Evolutionary conservation across 1,140 invertebrate genomes (phyloP).

Genomic region (Akabosia matsudoensis): DNA sequence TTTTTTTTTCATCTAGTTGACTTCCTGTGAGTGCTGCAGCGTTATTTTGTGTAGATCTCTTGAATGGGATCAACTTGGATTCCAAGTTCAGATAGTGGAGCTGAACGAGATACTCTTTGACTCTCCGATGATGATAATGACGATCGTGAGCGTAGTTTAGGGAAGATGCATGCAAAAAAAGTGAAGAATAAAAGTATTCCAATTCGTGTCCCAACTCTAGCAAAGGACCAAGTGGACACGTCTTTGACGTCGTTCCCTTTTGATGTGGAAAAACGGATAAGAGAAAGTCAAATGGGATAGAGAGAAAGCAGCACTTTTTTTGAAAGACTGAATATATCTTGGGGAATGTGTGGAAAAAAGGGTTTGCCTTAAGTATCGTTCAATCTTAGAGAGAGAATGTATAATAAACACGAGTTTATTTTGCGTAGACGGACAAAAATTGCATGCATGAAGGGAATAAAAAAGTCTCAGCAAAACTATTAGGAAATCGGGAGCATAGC

Average conservation of each 20-base stretch:
- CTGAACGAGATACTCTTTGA: not conserved
- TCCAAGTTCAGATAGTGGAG: not conserved
- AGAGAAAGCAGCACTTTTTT: not conserved
- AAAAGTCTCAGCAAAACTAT: too few relatives aligned
- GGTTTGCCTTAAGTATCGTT: too few relatives aligned
- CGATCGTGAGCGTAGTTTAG: not conserved
- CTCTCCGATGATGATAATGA: not conserved
- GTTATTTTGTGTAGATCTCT: not conserved
- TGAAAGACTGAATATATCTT: too few relatives aligned
- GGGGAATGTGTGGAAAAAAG: too few relatives aligned
- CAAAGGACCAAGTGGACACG: slow-evolving; percentile 34
- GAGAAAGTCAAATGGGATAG: slow-evolving; percentile 12
- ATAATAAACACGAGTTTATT: too few relatives aligned
- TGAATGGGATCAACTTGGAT: slow-evolving; percentile 43
- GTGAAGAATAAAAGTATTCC: slow-evolving; percentile 22
- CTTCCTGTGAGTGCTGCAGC: too few relatives aligned
- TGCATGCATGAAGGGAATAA: too few relatives aligned
- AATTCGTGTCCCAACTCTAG: too few relatives aligned
- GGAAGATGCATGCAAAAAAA: not conserved
- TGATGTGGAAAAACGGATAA: not conserved
- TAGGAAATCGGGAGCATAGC: too few relatives aligned
- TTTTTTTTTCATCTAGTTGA: too few relatives aligned
- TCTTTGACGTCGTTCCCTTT: slow-evolving; percentile 29
- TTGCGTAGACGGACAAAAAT: too few relatives aligned
- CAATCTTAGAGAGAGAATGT: too few relatives aligned